Evolutionary conservation across 2,113 vertebrate species (phyloP).

Genomic region (Labeo catla): DNA sequence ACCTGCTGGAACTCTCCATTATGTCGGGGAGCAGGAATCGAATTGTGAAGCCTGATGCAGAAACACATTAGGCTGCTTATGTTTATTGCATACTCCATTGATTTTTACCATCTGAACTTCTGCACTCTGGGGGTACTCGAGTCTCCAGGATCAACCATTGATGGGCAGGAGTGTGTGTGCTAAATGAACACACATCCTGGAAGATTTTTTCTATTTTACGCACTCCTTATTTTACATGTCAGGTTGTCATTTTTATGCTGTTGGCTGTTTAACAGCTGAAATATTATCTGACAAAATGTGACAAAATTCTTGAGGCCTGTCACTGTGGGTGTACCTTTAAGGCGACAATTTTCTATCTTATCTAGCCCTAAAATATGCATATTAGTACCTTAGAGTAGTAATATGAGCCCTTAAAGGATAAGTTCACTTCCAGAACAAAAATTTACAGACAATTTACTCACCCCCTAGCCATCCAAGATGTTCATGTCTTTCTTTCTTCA

Average conservation of each 20-base stretch:
- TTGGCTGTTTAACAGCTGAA: neutral
- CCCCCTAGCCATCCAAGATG: no score
- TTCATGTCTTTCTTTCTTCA: no score
- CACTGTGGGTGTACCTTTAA: no score
- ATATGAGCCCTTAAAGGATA: no score
- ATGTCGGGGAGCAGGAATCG: slow-evolving; percentile 76
- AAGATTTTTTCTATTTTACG: neutral
- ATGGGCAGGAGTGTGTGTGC: neutral
- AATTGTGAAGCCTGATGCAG: slow-evolving; percentile 79
- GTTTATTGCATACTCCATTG: slow-evolving; percentile 75
- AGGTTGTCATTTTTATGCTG: neutral
- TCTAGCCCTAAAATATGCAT: no score
- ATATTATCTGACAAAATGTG: neutral
- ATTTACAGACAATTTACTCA: no score
- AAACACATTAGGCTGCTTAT: slow-evolving; percentile 76
- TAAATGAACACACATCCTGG: slow-evolving; percentile 11
- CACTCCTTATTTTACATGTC: neutral
- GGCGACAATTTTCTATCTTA: no score
- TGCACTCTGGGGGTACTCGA: slow-evolving; percentile 55
- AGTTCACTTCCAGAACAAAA: no score
- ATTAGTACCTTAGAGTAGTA: no score
- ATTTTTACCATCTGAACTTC: slow-evolving; percentile 70
- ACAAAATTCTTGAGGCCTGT: no score
- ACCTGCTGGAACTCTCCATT: slow-evolving; percentile 76
- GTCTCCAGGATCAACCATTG: slow-evolving; percentile 56